These are phyloP conservation scores for Acronicta leporina DNA, from an alignment of 2,888 invertebrate species.

Conservation along the genomic window DNA sequence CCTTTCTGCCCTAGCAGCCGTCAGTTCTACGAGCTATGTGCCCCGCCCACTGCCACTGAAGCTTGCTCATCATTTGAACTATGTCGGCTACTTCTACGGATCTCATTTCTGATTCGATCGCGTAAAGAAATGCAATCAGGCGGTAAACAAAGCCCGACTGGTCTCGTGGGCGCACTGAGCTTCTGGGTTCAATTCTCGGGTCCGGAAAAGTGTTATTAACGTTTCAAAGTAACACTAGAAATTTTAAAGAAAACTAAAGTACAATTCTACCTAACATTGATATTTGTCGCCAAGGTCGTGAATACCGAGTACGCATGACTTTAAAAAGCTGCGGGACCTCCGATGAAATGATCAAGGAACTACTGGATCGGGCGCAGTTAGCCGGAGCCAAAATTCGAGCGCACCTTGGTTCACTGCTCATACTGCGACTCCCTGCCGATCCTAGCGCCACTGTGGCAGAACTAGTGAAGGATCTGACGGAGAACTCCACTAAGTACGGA, in stretches of 20 bases:
- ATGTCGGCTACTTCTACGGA: no score
- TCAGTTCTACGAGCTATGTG: no score
- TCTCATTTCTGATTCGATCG: no score
- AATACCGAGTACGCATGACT: conserved; percentile 72
- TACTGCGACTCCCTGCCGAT: conserved; percentile 70
- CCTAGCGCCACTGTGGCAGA: conserved; percentile 70
- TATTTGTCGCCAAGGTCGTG: conserved; percentile 60
- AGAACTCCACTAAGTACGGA: conserved; percentile 66
- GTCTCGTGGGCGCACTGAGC: no score
- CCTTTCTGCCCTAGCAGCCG: no score
- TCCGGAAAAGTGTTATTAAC: no score
- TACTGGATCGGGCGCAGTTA: conserved; percentile 57
- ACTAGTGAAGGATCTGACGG: conserved; percentile 67
- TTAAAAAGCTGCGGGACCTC: conserved; percentile 36
- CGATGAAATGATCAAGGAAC: conserved; percentile 36
- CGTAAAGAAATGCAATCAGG: no score
- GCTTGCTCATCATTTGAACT: no score
- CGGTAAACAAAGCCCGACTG: no score
- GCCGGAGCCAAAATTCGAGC: conserved; percentile 74
- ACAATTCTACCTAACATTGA: background rate
- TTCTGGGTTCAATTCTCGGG: no score
- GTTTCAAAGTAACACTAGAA: no score
- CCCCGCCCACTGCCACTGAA: no score
- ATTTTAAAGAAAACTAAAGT: background rate
- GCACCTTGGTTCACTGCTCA: conserved; percentile 75